Evolutionary conservation across 1,140 invertebrate species (phyloP).

Genomic region (Nylanderia fulva): DNA sequence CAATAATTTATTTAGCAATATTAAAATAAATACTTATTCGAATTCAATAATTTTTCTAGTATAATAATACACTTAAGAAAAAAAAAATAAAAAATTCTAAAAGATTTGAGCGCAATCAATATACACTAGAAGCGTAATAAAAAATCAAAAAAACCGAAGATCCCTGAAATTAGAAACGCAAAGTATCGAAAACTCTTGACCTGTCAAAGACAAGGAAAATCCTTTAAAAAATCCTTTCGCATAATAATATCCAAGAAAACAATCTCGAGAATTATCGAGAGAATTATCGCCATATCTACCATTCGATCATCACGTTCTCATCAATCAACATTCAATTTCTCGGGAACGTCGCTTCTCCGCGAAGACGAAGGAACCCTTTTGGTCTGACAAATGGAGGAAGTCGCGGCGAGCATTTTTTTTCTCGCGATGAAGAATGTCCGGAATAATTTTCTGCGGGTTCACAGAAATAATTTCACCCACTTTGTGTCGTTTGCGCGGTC

Average conservation of each 20-base stretch:
- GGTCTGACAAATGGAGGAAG: slow-evolving; percentile 47
- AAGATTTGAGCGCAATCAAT: not conserved
- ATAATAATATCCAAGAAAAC: slow-evolving; percentile 17
- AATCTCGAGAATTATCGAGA: slow-evolving; percentile 6
- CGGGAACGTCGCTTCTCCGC: slow-evolving; percentile 3
- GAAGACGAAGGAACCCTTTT: slow-evolving; percentile 10
- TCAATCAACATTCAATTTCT: slow-evolving; percentile 60
- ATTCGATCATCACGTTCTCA: slow-evolving; percentile 38
- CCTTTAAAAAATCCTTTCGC: not conserved
- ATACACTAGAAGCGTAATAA: not conserved
- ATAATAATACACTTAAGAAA: too few species aligned
- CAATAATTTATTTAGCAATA: too few species aligned
- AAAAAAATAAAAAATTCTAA: not conserved
- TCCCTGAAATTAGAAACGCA: not conserved
- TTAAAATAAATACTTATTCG: too few species aligned
- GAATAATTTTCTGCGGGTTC: slow-evolving; percentile 59
- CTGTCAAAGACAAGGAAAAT: not conserved
- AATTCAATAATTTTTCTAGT: too few species aligned
- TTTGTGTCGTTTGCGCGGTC: slow-evolving; percentile 41
- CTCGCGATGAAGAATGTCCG: slow-evolving; percentile 46
- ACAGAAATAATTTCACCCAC: slow-evolving; percentile 66
- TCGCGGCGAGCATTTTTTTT: slow-evolving; percentile 60
- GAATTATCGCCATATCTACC: slow-evolving; percentile 12
- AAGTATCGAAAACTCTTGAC: slow-evolving; percentile 5
- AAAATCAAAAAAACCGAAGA: not conserved